A percentile compares a stretch with the other conserved stretches of the same genome.
phyloP scores from a whole-genome alignment of 2,797 vertebrate genomes.

The Enteromius argenteus region DNA sequence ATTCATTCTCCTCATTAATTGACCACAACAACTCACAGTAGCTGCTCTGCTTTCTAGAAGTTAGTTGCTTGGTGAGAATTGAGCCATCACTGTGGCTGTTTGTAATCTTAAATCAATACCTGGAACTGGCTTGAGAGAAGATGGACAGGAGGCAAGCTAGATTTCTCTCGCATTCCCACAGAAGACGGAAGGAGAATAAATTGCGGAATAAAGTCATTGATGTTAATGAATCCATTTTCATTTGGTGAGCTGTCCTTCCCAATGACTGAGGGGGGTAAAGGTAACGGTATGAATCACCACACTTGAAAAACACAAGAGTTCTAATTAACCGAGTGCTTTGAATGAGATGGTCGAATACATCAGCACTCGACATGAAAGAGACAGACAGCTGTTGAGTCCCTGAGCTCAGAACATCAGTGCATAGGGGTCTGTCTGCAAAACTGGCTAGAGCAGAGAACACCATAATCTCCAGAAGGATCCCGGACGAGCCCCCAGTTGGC shows the following conservation, averaged over 20 bases:
- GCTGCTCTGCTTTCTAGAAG: slow-evolving; percentile 40
- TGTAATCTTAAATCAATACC: slow-evolving; percentile 58
- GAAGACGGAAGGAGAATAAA: slow-evolving; percentile 4
- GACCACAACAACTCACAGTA: slow-evolving; percentile 43
- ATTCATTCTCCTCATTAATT: slow-evolving; percentile 56
- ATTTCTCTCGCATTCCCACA: slow-evolving; percentile 36
- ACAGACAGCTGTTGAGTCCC: slow-evolving; percentile 72
- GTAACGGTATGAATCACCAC: slow-evolving; percentile 61
- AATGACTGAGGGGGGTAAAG: slow-evolving; percentile 49
- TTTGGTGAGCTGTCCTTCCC: slow-evolving; percentile 57
- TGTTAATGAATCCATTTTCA: slow-evolving; percentile 53
- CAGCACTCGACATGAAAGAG: slow-evolving; percentile 49
- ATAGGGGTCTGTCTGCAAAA: slow-evolving; percentile 78
- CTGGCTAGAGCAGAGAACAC: slow-evolving; percentile 80
- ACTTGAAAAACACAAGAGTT: slow-evolving; percentile 57
- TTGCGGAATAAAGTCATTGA: slow-evolving; percentile 47
- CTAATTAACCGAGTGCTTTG: slow-evolving; percentile 67
- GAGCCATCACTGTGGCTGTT: slow-evolving; percentile 44
- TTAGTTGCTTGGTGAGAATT: slow-evolving; percentile 43
- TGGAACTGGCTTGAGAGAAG: slow-evolving; percentile 46
- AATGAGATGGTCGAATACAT: slow-evolving; percentile 40
- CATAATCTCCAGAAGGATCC: slow-evolving; percentile 79
- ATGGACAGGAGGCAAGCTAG: slow-evolving; percentile 39
- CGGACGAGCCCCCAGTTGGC: slow-evolving; percentile 74
- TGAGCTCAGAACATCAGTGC: slow-evolving; percentile 76